Evolutionary conservation across 2,113 vertebrate species (phyloP).

Genomic region (Andinoacara biseriatus): DNA sequence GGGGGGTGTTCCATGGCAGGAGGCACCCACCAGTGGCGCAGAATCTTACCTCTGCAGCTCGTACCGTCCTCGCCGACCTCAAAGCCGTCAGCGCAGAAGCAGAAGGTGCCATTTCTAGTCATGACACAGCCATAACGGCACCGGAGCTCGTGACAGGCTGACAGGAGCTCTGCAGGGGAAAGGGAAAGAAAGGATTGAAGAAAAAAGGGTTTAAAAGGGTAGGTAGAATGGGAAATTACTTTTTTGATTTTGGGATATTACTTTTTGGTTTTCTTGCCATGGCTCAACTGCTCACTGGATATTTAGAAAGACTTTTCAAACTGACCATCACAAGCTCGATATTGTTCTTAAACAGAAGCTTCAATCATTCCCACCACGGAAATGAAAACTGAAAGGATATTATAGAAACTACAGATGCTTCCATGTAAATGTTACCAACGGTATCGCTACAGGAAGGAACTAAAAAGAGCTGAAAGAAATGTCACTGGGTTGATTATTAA

Average conservation of each 20-base stretch:
- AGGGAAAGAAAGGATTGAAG: background rate
- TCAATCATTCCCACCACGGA: background rate
- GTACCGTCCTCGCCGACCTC: conserved; percentile 86
- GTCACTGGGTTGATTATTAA: background rate
- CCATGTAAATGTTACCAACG: background rate
- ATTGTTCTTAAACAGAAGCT: background rate
- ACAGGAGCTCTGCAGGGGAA: conserved; percentile 84
- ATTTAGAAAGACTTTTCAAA: background rate
- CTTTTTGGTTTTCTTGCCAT: conserved; percentile 37
- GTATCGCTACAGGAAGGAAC: background rate
- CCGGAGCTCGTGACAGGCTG: conserved; percentile 88
- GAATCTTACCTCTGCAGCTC: conserved; percentile 88
- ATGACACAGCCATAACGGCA: conserved; percentile 93
- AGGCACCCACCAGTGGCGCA: background rate
- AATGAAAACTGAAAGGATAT: background rate
- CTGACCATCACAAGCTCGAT: conserved; percentile 33
- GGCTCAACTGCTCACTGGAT: conserved; percentile 14
- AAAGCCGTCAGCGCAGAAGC: conserved; percentile 92
- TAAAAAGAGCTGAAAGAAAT: background rate
- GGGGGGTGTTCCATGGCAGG: background rate
- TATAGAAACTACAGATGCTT: background rate
- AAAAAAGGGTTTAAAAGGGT: conserved; percentile 19
- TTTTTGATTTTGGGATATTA: conserved; percentile 63
- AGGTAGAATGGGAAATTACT: conserved; percentile 47
- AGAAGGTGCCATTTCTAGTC: conserved; percentile 88